Evolutionary conservation across 2,797 vertebrate genomes (phyloP).

Genomic region (Mormyrus hasselquistii): DNA sequence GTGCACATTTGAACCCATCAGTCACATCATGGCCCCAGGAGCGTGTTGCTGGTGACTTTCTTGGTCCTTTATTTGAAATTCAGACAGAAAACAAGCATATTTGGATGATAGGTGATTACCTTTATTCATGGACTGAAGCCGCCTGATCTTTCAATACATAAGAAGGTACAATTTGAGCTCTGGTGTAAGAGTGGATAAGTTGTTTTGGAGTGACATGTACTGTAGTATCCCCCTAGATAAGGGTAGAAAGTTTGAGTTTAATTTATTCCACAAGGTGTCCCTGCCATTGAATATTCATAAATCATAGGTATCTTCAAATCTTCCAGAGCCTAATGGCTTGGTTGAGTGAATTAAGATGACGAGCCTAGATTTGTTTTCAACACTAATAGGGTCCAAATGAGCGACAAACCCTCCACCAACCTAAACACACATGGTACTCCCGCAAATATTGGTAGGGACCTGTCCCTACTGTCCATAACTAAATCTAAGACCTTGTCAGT

Average conservation of each 20-base stretch:
- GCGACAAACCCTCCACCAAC: not conserved
- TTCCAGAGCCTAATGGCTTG: not conserved
- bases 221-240: not conserved
- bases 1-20: not conserved
- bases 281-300: not conserved
- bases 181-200: not conserved
- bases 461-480: not conserved
- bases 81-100: not conserved
- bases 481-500: not conserved
- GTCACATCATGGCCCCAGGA: not conserved
- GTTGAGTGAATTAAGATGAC: not conserved
- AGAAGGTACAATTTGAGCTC: not conserved
- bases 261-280: not conserved
- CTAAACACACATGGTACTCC: not conserved
- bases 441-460: not conserved
- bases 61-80: not conserved
- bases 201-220: not conserved
- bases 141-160: not conserved
- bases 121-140: not conserved
- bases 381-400: not conserved
- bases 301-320: not conserved
- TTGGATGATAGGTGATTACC: not conserved
- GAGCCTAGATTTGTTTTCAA: not conserved
- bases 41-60: not conserved
- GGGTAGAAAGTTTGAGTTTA: not conserved